phyloP scores from a whole-genome alignment of 2,888 invertebrate species.

The Lasioglossum lativentre region DNA sequence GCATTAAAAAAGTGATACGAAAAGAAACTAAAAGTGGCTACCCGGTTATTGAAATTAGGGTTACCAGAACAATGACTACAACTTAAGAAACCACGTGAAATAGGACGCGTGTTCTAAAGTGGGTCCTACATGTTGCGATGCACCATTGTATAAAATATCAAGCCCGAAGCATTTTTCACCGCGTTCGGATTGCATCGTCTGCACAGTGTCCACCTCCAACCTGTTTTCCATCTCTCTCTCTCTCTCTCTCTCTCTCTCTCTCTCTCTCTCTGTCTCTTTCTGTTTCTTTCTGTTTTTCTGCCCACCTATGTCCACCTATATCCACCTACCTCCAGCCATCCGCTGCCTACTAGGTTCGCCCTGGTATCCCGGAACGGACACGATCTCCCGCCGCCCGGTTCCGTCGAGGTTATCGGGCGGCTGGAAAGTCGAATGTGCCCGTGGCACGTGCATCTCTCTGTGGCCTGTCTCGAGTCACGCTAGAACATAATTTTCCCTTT shows the following conservation, averaged over 20 bases:
- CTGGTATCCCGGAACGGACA: background rate
- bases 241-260: no score
- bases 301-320: background rate
- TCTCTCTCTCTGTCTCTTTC: background rate
- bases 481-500: conserved; percentile 59
- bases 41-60: no score
- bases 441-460: conserved; percentile 49
- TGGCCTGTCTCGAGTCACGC: conserved; percentile 16
- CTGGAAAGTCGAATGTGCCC: conserved; percentile 38
- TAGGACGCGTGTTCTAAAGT: background rate
- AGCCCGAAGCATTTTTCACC: background rate
- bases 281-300: background rate
- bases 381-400: conserved; percentile 3
- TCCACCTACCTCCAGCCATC: conserved; percentile 10
- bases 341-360: background rate
- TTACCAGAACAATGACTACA: background rate
- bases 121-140: background rate
- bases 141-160: background rate
- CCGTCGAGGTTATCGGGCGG: conserved; percentile 40
- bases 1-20: no score
- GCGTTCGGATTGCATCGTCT: background rate
- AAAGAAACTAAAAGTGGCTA: no score
- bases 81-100: background rate
- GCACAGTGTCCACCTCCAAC: background rate
- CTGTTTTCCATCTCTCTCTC: background rate